These are phyloP conservation scores for Bhutanitis thaidina DNA, from an alignment of 2,888 invertebrate species.

Conservation along the genomic window DNA sequence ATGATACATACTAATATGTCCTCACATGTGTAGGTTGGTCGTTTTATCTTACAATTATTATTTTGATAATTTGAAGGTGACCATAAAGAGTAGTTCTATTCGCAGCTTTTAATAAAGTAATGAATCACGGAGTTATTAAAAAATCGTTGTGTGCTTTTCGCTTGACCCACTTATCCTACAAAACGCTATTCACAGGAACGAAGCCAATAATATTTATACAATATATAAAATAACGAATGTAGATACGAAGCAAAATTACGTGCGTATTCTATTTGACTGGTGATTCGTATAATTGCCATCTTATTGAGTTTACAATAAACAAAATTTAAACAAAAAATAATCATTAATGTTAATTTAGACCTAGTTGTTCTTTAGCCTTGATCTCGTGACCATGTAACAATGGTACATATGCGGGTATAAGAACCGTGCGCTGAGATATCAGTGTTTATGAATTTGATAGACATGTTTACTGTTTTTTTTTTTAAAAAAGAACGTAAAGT, in stretches of 20 bases:
- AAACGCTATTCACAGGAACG: neutral
- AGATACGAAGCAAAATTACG: neutral
- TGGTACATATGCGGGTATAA: slow-evolving; percentile 11
- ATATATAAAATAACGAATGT: neutral
- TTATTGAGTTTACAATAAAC: slow-evolving; percentile 6
- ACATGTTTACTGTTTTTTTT: neutral
- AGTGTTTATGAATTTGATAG: neutral
- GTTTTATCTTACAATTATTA: no score
- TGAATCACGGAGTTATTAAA: slow-evolving; percentile 8
- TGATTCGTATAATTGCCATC: slow-evolving; percentile 5
- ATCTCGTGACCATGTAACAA: slow-evolving; percentile 14
- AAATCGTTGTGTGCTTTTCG: neutral
- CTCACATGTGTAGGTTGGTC: no score
- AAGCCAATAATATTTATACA: neutral
- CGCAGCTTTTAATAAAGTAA: neutral
- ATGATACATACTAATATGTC: no score
- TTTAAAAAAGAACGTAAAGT: slow-evolving; percentile 28
- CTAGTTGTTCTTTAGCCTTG: slow-evolving; percentile 18
- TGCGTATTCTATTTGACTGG: slow-evolving; percentile 3
- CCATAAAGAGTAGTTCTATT: no score
- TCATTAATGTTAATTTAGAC: slow-evolving; percentile 10
- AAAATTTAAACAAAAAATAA: neutral
- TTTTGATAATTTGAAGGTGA: neutral
- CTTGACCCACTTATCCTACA: slow-evolving; percentile 10
- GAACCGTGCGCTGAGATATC: neutral